Evolutionary conservation across 2,888 invertebrate genomes (phyloP), one percentile per base, ranked within the genome.

Genomic region (Drosophila bunnanda): DNA sequence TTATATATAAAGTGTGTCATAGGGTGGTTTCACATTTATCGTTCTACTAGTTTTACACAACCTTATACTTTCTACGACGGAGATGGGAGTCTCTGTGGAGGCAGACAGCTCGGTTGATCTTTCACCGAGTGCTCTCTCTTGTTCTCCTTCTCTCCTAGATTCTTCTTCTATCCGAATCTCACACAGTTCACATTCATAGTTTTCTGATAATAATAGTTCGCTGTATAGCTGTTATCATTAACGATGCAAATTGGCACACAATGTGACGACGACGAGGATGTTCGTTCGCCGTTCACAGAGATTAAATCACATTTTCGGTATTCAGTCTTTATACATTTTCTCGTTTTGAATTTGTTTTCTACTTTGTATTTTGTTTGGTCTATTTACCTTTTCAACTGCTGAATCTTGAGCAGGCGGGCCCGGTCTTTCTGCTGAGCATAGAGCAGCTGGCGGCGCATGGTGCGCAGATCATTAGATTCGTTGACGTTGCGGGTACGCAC

Each of bases 351-450:
- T 28, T 71, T 60, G 43, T 46, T 46, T 50, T 44, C 50, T 54
- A 50, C 15, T 60, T 72, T 34, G 32, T 75, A 64, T 71, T 76
- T 76, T 46, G 68, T 48, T 68, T 68, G 70, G 58, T 61, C 64
- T 83, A 89, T 77, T 92, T 92, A 92, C 92, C 92, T 92, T 91
- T 92, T 91, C 81, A 92, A 78, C 71, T 90, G 91, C 84, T 92
- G 91, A 79, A 92, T 92, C 83, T 92, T 92, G 67, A 92, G 80
- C 71, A 92, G 80, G 75, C 92, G 90, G 64, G 90, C 91, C 68
- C 91, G 90, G 84, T 92, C 92, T 90, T 91, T 92, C 69, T 92
- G 91, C 77, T 90, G 90, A 46, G 92, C 91, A 78, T 90, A 87
- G 67, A 92, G 76, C 67, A 92, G 82, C 81, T 91, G 91, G 70